phyloP scores from a whole-genome alignment of 1,140 invertebrate species.

The Macrobrachium nipponense region DNA sequence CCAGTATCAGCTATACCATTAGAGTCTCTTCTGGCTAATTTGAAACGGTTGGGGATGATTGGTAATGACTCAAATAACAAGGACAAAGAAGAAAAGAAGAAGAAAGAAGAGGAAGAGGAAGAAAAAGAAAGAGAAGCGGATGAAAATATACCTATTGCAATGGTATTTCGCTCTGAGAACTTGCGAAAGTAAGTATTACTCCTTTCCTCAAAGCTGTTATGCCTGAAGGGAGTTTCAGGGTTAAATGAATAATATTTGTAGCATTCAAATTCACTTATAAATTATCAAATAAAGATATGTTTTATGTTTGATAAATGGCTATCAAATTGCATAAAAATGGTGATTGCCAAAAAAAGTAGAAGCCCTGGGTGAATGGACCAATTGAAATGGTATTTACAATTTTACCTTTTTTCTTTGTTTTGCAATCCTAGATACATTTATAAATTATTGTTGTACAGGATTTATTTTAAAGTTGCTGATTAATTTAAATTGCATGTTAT shows the following conservation, averaged over 20 bases:
- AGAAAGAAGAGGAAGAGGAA: conserved; percentile 36
- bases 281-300: too few relatives aligned
- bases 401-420: not conserved
- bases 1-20: conserved; percentile 3
- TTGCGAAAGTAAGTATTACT: conserved; percentile 56
- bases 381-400: too few relatives aligned
- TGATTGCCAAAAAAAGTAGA: too few relatives aligned
- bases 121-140: conserved; percentile 35
- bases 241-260: not conserved
- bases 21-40: conserved; percentile 32
- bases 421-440: not conserved
- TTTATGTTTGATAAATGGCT: too few relatives aligned
- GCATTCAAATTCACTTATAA: not conserved
- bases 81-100: conserved; percentile 40
- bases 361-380: too few relatives aligned
- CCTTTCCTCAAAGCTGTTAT: not conserved
- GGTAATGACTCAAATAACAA: conserved; percentile 15
- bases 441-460: not conserved
- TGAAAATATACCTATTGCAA: conserved; percentile 40
- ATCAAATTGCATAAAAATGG: too few relatives aligned
- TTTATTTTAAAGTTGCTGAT: not conserved
- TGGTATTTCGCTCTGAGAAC: conserved; percentile 47
- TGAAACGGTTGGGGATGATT: conserved; percentile 43
- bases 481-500: not conserved
- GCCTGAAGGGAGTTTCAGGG: not conserved